These are phyloP conservation scores for Dromiciops gliroides DNA, from an alignment of 2,113 vertebrate genomes.

Conservation along the genomic window DNA sequence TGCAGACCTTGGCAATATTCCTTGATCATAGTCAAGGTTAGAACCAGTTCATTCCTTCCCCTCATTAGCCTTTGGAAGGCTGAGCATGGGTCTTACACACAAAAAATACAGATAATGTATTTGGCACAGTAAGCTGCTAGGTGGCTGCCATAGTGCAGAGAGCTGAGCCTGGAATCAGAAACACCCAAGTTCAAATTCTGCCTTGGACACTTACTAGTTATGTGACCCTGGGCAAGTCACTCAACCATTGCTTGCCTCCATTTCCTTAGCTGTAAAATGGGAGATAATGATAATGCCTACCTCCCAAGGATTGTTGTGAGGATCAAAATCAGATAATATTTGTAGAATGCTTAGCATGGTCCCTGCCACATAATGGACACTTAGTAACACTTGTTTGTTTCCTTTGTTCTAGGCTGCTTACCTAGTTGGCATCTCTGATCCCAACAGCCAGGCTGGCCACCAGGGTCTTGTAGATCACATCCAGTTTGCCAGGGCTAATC, in stretches of 20 bases:
- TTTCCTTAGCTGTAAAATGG: not conserved
- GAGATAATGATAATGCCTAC: not conserved
- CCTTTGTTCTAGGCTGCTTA: conserved; percentile 91
- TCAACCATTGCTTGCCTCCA: not conserved
- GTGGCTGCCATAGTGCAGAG: not conserved
- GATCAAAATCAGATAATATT: not conserved
- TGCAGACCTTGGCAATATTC: too few species aligned
- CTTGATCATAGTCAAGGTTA: too few species aligned
- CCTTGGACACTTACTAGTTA: not conserved
- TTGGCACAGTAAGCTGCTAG: not conserved
- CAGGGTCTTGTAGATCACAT: conserved; percentile 98
- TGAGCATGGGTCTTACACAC: not conserved
- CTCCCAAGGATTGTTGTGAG: not conserved
- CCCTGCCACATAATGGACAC: not conserved
- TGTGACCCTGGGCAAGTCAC: not conserved
- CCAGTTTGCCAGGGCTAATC: conserved; percentile 97
- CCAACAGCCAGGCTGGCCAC: conserved; percentile 97
- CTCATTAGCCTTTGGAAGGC: too few species aligned
- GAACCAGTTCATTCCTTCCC: too few species aligned
- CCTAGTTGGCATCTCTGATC: conserved; percentile 97
- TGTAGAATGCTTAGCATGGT: too few species aligned
- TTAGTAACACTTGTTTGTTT: conserved; percentile 37
- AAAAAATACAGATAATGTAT: not conserved
- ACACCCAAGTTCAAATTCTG: not conserved
- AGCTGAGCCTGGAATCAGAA: not conserved